phyloP scores from a whole-genome alignment of 2,797 vertebrate genomes.

The Pantherophis vulpinus region DNA sequence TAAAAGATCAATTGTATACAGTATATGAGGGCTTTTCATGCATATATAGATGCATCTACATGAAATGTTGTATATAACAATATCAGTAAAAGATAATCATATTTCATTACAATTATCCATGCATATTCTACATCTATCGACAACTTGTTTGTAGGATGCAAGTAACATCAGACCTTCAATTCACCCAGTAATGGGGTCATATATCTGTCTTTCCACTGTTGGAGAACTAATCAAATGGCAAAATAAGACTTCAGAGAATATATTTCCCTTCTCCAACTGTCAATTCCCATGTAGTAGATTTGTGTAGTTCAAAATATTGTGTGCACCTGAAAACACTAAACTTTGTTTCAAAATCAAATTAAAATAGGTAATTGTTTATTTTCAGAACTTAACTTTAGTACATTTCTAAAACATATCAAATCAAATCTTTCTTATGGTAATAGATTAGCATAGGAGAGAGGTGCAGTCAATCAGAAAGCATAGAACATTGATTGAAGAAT shows the following conservation, averaged over 20 bases:
- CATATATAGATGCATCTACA: background rate
- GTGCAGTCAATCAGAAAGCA: background rate
- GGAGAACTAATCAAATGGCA: background rate
- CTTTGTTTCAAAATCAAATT: background rate
- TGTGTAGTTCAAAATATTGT: background rate
- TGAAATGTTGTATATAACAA: background rate
- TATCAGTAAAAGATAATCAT: background rate
- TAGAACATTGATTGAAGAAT: background rate
- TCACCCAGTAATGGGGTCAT: background rate
- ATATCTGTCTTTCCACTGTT: background rate
- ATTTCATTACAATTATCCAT: background rate
- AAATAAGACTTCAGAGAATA: background rate
- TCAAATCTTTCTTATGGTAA: background rate
- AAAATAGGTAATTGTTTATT: background rate
- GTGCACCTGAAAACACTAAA: background rate
- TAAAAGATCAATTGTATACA: background rate
- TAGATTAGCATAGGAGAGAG: background rate
- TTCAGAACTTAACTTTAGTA: background rate
- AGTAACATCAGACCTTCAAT: background rate
- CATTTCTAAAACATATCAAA: background rate
- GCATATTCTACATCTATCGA: background rate
- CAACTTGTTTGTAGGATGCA: background rate
- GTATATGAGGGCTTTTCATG: background rate
- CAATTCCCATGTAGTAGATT: background rate
- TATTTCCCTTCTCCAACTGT: background rate